Evolutionary conservation across 2,797 vertebrate species (phyloP).

Genomic region (Lagothrix lagotricha): DNA sequence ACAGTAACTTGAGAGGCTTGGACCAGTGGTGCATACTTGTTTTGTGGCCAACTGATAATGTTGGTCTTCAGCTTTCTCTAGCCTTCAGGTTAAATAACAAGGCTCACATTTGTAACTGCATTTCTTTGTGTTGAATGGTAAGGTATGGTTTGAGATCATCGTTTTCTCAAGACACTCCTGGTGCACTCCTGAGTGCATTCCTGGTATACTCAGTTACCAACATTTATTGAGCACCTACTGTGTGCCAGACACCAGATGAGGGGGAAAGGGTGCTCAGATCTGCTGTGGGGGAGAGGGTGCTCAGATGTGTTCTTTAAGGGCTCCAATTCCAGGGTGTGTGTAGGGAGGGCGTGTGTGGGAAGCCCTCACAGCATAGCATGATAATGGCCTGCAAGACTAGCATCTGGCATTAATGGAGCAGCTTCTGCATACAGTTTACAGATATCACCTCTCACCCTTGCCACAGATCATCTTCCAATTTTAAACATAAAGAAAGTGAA

Average conservation of each 20-base stretch:
- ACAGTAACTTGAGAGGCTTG: neutral
- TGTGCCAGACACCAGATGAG: neutral
- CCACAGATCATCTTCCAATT: neutral
- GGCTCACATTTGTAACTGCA: conserved; percentile 39
- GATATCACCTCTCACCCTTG: neutral
- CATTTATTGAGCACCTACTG: neutral
- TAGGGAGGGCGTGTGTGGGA: neutral
- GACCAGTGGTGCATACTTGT: conserved; percentile 22
- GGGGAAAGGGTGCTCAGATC: neutral
- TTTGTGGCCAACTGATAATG: conserved; percentile 62
- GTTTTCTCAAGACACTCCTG: neutral
- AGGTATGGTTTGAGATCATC: conserved; percentile 12
- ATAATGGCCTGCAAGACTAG: neutral
- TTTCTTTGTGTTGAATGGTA: conserved; percentile 40
- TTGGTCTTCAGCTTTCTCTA: conserved; percentile 53
- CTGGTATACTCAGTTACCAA: neutral
- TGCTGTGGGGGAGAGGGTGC: neutral
- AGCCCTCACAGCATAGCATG: neutral
- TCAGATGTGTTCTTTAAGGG: neutral
- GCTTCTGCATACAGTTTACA: neutral
- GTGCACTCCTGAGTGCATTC: too few species aligned
- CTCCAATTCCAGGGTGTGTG: neutral
- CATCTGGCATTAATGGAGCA: neutral
- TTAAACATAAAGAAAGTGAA: conserved; percentile 42
- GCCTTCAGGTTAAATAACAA: conserved; percentile 58